Conservation (phyloP, 2,113 vertebrate species). For the Muntiacus muntjak region DNA sequence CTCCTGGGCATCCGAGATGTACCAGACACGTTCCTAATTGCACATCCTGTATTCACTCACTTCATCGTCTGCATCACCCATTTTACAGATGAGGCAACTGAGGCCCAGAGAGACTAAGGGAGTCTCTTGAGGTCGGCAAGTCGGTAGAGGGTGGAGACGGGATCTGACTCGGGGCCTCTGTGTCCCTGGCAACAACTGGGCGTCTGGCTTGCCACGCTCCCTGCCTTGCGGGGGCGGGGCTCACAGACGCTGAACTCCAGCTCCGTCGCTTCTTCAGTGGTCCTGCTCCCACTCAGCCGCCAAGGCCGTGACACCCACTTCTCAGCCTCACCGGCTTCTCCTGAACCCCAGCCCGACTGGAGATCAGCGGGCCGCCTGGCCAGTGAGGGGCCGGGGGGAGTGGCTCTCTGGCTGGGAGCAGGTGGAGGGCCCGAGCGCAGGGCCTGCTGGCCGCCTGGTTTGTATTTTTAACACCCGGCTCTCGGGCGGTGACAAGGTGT, state of each 20-base stretch:
- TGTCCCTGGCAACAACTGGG: fast-evolving
- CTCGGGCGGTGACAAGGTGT: slow-evolving; percentile 92
- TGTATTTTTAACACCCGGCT: slow-evolving; percentile 91
- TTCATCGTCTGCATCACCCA: neutral
- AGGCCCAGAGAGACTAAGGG: neutral
- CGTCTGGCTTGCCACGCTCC: fast-evolving
- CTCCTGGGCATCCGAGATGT: fast-evolving
- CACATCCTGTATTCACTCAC: neutral
- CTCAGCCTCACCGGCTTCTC: neutral
- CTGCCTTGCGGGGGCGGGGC: fast-evolving
- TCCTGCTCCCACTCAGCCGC: neutral
- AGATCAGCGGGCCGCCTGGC: neutral
- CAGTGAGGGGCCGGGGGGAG: neutral
- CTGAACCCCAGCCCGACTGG: neutral
- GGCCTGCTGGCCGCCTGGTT: slow-evolving; percentile 80
- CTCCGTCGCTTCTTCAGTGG: neutral
- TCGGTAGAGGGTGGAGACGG: fast-evolving
- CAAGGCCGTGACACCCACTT: fast-evolving
- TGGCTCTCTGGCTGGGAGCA: slow-evolving; percentile 48
- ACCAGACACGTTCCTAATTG: neutral
- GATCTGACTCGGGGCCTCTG: neutral
- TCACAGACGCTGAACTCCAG: neutral
- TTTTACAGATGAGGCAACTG: neutral
- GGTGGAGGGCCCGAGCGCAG: slow-evolving; percentile 57
- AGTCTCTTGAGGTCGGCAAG: neutral